Conservation (phyloP, 2,113 vertebrate genomes). For the Zosterops pallidus region DNA sequence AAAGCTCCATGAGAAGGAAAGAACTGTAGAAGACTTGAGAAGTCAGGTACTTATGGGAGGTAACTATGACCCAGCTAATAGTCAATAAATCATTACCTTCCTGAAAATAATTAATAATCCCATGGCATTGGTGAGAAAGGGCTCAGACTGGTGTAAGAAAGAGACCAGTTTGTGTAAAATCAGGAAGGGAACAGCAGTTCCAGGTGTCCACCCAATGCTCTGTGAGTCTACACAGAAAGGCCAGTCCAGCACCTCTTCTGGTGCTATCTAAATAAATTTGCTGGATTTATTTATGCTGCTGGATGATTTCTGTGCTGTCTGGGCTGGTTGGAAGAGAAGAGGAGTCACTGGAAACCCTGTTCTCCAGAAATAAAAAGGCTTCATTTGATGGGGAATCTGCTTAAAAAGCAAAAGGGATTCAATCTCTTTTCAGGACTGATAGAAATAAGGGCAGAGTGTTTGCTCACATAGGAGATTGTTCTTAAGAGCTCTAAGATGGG, state of each 20-base stretch:
- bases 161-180: background rate
- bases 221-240: accelerated
- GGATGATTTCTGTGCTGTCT: background rate
- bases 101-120: background rate
- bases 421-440: background rate
- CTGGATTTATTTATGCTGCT: background rate
- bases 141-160: background rate
- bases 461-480: background rate
- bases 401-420: background rate
- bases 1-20: background rate
- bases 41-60: background rate
- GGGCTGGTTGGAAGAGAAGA: background rate
- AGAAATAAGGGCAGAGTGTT: background rate
- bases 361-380: background rate
- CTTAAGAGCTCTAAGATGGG: background rate
- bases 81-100: background rate
- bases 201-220: accelerated
- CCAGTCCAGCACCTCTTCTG: background rate
- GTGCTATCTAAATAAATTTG: background rate
- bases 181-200: background rate
- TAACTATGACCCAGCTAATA: background rate
- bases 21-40: background rate
- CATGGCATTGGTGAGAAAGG: background rate
- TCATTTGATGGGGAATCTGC: background rate
- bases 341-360: background rate